These are phyloP conservation scores for Drosophila albomicans DNA, from an alignment of 1,140 invertebrate genomes.

Conservation along the genomic window DNA sequence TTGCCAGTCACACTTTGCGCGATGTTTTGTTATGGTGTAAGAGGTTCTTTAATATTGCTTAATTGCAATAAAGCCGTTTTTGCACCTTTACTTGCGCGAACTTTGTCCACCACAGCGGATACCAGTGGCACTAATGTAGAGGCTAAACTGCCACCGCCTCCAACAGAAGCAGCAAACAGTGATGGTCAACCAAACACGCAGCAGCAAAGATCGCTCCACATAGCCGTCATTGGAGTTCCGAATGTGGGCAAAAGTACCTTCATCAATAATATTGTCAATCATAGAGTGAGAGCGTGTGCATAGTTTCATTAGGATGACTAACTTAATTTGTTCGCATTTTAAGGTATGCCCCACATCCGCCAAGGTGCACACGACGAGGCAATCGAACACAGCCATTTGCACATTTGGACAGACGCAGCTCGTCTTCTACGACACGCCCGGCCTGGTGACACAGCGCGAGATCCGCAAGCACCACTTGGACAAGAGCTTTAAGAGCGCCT, in stretches of 20 bases:
- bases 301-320: neutral
- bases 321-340: slow-evolving; percentile 60
- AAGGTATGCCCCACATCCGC: slow-evolving; percentile 95
- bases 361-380: slow-evolving; percentile 95
- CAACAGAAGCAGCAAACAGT: neutral
- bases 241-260: slow-evolving; percentile 98
- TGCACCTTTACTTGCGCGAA: slow-evolving; percentile 36
- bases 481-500: slow-evolving; percentile 88
- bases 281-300: slow-evolving; percentile 88
- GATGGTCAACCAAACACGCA: neutral
- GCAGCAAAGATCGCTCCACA: slow-evolving; percentile 89
- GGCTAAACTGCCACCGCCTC: neutral
- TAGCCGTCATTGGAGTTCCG: slow-evolving; percentile 95
- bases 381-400: slow-evolving; percentile 90
- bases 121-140: slow-evolving; percentile 15
- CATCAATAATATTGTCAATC: slow-evolving; percentile 93
- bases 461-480: slow-evolving; percentile 89
- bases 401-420: slow-evolving; percentile 92
- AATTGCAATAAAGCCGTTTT: slow-evolving; percentile 38
- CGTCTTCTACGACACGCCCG: slow-evolving; percentile 95
- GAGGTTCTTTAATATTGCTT: slow-evolving; percentile 45
- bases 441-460: slow-evolving; percentile 89
- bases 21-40: slow-evolving; percentile 55
- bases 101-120: slow-evolving; percentile 31
- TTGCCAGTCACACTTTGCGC: slow-evolving; percentile 35